Conservation (phyloP, 2,797 vertebrate genomes). For the Pseudotriccus pelzelni region DNA sequence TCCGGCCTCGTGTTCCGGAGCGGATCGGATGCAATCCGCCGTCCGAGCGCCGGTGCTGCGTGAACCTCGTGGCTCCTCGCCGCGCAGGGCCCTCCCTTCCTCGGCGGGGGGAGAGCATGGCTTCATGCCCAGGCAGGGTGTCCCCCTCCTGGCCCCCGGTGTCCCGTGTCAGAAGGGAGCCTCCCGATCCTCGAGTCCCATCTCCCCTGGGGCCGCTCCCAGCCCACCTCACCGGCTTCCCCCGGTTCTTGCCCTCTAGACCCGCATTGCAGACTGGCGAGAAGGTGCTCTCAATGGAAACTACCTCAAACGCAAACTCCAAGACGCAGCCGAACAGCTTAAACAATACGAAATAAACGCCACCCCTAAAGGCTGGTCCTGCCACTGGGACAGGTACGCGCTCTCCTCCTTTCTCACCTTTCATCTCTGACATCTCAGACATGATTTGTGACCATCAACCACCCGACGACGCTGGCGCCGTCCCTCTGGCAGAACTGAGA, state of each 20-base stretch:
- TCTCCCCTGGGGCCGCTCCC: background rate
- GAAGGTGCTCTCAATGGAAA: constrained; percentile 96
- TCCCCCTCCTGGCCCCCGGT: constrained; percentile 5
- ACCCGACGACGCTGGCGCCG: constrained; percentile 79
- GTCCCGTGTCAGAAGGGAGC: background rate
- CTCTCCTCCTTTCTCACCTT: constrained; percentile 88
- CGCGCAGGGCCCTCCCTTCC: background rate
- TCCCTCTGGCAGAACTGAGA: constrained; percentile 79
- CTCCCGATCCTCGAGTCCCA: background rate
- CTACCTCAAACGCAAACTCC: constrained; percentile 98
- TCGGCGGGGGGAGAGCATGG: background rate
- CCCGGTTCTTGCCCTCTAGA: constrained; percentile 79
- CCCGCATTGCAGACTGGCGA: constrained; percentile 97
- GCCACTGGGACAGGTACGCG: constrained; percentile 99
- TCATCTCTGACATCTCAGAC: constrained; percentile 87
- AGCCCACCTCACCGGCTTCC: constrained; percentile 5
- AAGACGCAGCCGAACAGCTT: constrained; percentile 98
- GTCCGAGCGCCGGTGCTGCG: background rate
- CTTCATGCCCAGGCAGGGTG: background rate
- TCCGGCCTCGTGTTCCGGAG: constrained; percentile 28
- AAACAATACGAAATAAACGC: constrained; percentile 99
- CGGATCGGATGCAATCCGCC: constrained; percentile 31
- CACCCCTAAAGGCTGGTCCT: constrained; percentile 99
- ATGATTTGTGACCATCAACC: constrained; percentile 85
- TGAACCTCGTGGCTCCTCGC: background rate